Evolutionary conservation across 2,888 invertebrate species (phyloP), one percentile per base, ranked within the genome.

Genomic region (Eumacrocentrus americanus): DNA sequence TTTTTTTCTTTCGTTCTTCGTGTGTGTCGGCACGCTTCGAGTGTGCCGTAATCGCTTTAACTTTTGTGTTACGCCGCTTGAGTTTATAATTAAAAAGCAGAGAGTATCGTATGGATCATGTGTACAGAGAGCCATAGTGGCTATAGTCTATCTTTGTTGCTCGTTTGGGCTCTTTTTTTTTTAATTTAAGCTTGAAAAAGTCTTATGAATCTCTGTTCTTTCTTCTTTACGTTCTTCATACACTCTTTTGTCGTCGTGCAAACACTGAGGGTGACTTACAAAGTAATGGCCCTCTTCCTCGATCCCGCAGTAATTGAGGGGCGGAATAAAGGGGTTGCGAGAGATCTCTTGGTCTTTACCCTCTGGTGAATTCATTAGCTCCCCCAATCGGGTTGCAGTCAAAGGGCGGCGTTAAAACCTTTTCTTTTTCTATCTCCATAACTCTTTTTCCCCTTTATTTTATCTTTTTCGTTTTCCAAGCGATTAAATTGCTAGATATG

Each of bases 271-370:
- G 61, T 64, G 66, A 62, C 63, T 68, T 40, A 63, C 62, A 63
- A 61, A 62, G 66, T 66, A 68, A 68, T 64, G 62, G 60, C 65
- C 61, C 65, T 60, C 64, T 66, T 63, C 58, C 57, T 47, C 59
- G 60, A 60, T 66, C 51, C 22, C 56, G 60, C 63, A 64, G 65
- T 67, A 69, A 69, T 67, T 69, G 67, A 69, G 64, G 67, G 67
- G 66, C 61, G 29, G 14, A 50, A 35, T 18, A 18, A 48, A 37
- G 46, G 37, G 52, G 37, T 20, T 51, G 35, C 29, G n/a, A n/a
- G n/a, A 9, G 20, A 20, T 44, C 57, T 42, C 44, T 58, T 37
- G 37, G 34, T 37, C 29, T 44, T 50, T 42, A 47, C 53, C 53
- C 60, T 62, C 51, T 50, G 44, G 9, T 50, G 35, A 54, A 34